Base-by-base conservation (phyloP, 2,797 vertebrate genomes). In the Falco concolor region DNA sequence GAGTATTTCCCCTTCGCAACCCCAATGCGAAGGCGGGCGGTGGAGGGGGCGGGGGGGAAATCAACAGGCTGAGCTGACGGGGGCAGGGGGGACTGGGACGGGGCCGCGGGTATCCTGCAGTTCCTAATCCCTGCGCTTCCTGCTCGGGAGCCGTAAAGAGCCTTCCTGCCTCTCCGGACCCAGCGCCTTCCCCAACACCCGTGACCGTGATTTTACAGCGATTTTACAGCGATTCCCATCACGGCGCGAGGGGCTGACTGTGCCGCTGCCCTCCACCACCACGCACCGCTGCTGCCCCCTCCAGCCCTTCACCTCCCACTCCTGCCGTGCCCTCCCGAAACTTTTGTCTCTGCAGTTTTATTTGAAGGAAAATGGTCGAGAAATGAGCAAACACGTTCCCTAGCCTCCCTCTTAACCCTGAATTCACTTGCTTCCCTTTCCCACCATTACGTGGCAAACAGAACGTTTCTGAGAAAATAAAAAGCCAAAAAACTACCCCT, bases 131-230 rank as follows among this genome's bases (percentile, higher is more conserved):
- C 77, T 74, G 2, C 8, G 16, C 24, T 28, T 19, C 54, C 30
- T 9, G 44, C 34, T 21, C 20, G 22, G 49, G 8, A 32, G 65
- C 53, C 6, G 3, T 12, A 6, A 4, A 11, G 16, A 42, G 30
- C 73, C 27, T 34, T 49, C 56, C 54, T 6, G n/a, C 0, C 0
- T 2, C 42, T 12, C 53, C 44, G 61, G 49, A 6, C 32, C 16
- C 12, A 13, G 38, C 1, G 0, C 47, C 32, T 38, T 38, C 6
- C 14, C 19, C 5, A 42, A 10, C 36, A 28, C 7, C 24, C 12
- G 0, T 3, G 5, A 10, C 2, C 0, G 1, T 0, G 0, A 4
- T 10, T 50, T 30, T 32, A 27, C 3, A 30, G 45, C 0, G 24
- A 18, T 10, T 50, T 30, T 32, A 27, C 3, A 30, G 45, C 0